Conservation (phyloP, 2,888 invertebrate species). For the Drosophila sordidula region DNA sequence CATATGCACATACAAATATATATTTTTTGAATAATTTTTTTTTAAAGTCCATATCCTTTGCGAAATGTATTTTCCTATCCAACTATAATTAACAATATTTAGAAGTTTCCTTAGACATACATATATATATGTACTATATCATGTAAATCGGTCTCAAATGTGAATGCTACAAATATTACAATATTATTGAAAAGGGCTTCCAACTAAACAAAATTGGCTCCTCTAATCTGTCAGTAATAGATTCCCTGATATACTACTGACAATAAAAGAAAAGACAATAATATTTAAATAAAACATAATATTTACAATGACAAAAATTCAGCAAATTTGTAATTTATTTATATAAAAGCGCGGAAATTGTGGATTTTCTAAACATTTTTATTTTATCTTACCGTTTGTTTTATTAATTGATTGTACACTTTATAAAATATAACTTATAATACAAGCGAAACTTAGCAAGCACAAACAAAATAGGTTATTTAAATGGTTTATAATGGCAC, state of each 20-base stretch:
- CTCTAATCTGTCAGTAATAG: not conserved
- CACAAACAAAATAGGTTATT: not conserved
- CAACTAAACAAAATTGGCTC: not conserved
- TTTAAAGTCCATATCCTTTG: not conserved
- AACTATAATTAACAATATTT: not conserved
- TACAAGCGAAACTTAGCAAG: not conserved
- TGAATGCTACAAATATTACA: not conserved
- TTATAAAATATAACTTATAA: not conserved
- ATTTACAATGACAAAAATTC: not conserved
- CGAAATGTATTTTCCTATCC: not conserved
- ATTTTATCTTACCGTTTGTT: too few relatives aligned
- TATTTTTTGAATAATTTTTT: conserved; percentile 1
- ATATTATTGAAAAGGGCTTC: too few relatives aligned
- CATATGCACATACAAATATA: not conserved
- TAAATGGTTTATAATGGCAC: not conserved
- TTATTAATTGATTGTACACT: too few relatives aligned
- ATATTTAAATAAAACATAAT: not conserved
- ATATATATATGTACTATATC: too few relatives aligned
- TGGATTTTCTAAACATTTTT: too few relatives aligned
- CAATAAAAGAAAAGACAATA: not conserved
- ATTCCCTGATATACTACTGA: not conserved
- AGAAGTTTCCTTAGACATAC: not conserved
- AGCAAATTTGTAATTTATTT: not conserved
- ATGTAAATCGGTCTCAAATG: too few relatives aligned
- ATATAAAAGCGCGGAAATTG: too few relatives aligned